Percentiles rank a stretch among this genome's conserved stretches.
phyloP scores from a whole-genome alignment of 2,797 vertebrate genomes.

The Acrossocheilus wenchowensis region DNA sequence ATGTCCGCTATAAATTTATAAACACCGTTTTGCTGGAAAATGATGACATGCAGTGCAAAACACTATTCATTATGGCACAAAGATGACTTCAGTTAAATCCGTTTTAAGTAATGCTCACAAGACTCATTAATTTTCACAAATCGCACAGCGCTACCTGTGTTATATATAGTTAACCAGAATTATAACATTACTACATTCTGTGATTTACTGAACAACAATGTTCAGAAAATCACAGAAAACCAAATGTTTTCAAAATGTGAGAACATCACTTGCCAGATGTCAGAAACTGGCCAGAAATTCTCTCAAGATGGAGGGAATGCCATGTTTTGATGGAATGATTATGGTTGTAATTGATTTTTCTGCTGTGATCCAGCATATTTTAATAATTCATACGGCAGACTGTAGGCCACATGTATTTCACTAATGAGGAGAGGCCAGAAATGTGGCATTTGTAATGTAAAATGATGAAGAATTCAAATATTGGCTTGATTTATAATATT shows the following conservation, averaged over 20 bases:
- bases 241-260: background rate
- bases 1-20: background rate
- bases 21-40: background rate
- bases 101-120: background rate
- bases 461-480: background rate
- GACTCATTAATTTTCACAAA: background rate
- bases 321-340: constrained; percentile 19
- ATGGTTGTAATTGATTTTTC: constrained; percentile 28
- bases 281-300: background rate
- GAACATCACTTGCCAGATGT: background rate
- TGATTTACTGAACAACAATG: too few species aligned
- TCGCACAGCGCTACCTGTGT: background rate
- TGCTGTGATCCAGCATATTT: constrained; percentile 14
- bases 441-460: background rate
- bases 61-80: background rate
- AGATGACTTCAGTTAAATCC: background rate
- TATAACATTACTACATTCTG: background rate
- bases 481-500: background rate
- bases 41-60: background rate
- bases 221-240: background rate
- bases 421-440: background rate
- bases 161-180: background rate
- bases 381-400: background rate
- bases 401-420: background rate
- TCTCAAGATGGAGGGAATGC: background rate